Evolutionary conservation across 2,888 invertebrate species (phyloP), one percentile per base, ranked within the genome.

Genomic region (Cephus nigrinus): DNA sequence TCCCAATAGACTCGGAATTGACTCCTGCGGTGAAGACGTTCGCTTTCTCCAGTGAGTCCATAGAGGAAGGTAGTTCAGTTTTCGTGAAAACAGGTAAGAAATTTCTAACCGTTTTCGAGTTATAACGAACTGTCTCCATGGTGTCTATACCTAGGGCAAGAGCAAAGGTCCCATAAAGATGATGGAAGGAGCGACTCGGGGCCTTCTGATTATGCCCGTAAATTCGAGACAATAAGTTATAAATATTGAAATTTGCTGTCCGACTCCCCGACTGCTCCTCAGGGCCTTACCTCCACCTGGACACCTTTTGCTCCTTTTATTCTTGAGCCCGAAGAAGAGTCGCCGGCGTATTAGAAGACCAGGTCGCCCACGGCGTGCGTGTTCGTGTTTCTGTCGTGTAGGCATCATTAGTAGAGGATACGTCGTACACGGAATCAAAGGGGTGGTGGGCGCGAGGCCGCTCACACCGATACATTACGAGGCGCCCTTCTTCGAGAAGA

Each of bases 221-320:
- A 88, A 87, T 88, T 86, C 85, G 85, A 88, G 85, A 91, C 90
- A 90, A 90, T 90, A 90, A 89, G 88, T 90, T 89, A 90, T 90
- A 90, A 90, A 91, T 91, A 91, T 91, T 91, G 87, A 89, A 89
- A 90, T 88, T 76, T 76, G 73, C 78, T 78, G 78, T 73, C 75
- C 78, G 69, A 36, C 35, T 33, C 69, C 83, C 84, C 81, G 69
- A 36, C 35, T 33, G 36, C 83, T 84, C 81, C 81, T 77, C 77
- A 34, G 76, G 75, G 78, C 72, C 74, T 75, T 31, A 68, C 76
- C 78, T 75, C 79, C 75, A 75, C 68, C 77, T 76, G 80, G 80
- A 80, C 80, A 80, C 82, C 85, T 79, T 82, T 71, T 71, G 71
- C 71, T 71, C 71, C 31, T 71, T 33, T 71, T 71, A 31, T n/a